Base-by-base conservation (phyloP, 2,797 vertebrate genomes). In the Centroberyx gerrardi region DNA sequence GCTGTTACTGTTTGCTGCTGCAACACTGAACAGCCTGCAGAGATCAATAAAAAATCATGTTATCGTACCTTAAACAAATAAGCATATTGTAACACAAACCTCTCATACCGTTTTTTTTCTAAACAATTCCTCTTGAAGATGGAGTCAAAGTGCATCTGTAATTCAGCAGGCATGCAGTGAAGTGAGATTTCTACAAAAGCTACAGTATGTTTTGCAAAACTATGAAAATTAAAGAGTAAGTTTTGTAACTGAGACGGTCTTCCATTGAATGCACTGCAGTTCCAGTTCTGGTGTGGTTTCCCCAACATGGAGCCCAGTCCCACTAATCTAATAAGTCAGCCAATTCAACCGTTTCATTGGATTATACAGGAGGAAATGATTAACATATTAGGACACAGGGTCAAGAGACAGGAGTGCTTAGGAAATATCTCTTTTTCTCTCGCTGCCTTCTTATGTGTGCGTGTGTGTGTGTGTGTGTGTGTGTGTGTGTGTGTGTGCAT, bases 281-380 rank as follows among this genome's bases (percentile, higher is more conserved):
- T 72, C 54, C 54, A 70, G 65, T 62, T 77, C 49, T 74, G 79
- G 72, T 68, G 77, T 58, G 49, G 76, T 58, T 52, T 71, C 76
- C 62, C 46, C 62, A 67, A 64, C 72, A 67, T 48, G 54, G 78
- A 81, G 72, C 72, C 80, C 53, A 54, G 70, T 65, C 68, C 1
- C 31, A 40, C 78, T 91, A 90, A 93, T 93, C 87, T 81, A 92
- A 94, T 92, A 87, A 90, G 2, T 66, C 58, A 7, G 40, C 58
- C 68, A 88, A 88, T 75, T 84, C 72, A 86, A 89, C 72, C 76
- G 3, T 81, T 88, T 92, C 73, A 94, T 93, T 91, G 89, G 90
- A 91, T 92, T 93, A 91, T 65, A 68, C 77, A 84, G 86, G 81
- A 90, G 92, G 91, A 93, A 92, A 88, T 88, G 61, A 89, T 90